phyloP scores from a whole-genome alignment of 1,140 invertebrate species.

The Forficula auricularia region DNA sequence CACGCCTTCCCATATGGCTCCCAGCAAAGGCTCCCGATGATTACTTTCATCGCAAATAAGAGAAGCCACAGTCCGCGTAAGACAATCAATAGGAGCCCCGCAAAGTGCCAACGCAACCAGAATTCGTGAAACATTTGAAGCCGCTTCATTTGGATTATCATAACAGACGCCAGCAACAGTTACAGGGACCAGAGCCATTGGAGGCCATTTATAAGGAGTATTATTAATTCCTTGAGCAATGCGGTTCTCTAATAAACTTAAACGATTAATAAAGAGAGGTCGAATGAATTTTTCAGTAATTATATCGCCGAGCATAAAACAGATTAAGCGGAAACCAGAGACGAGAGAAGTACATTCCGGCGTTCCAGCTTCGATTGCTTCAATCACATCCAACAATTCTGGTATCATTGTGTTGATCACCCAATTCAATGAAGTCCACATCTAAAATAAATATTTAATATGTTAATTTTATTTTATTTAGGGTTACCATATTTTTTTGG shows the following conservation, averaged over 20 bases:
- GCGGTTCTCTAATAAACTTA: no score
- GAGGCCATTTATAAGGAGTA: slow-evolving; percentile 23
- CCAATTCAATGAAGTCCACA: no score
- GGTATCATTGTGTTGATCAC: no score
- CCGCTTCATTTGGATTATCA: no score
- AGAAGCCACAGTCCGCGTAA: slow-evolving; percentile 27
- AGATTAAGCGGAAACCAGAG: no score
- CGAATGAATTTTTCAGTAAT: no score
- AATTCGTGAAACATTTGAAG: slow-evolving; percentile 18
- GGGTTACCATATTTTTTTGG: no score
- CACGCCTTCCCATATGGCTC: slow-evolving; percentile 51
- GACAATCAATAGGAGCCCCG: slow-evolving; percentile 31
- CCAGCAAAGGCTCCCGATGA: slow-evolving; percentile 27
- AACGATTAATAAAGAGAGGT: no score
- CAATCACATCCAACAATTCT: slow-evolving; percentile 13
- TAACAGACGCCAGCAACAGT: slow-evolving; percentile 31
- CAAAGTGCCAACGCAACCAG: slow-evolving; percentile 33
- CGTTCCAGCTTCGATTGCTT: slow-evolving; percentile 3
- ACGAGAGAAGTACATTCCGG: not conserved
- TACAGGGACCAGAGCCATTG: slow-evolving; percentile 33
- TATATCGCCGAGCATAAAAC: no score
- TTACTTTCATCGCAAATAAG: slow-evolving; percentile 19
- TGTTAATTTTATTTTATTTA: no score
- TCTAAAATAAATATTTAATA: no score
- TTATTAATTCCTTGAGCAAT: no score